Percentiles rank a stretch among this genome's conserved stretches.
phyloP scores from a whole-genome alignment of 2,888 invertebrate genomes.

The Calameuta filiformis region DNA sequence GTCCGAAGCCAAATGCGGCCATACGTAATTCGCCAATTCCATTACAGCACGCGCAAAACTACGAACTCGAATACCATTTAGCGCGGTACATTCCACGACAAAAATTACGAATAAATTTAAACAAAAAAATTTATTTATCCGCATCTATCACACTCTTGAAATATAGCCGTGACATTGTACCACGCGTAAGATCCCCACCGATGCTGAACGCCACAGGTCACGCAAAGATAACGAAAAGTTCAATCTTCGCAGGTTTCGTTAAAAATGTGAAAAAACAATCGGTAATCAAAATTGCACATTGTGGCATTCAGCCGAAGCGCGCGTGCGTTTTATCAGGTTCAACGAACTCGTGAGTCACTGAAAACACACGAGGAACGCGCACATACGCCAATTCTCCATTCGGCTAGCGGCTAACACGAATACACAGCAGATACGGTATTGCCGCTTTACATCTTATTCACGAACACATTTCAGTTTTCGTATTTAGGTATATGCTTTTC shows the following conservation, averaged over 20 bases:
- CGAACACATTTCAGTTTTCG: neutral
- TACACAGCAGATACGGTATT: neutral
- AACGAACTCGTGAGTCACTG: conserved; percentile 38
- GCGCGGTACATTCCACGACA: neutral
- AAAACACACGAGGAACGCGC: neutral
- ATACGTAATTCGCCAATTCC: neutral
- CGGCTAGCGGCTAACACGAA: conserved; percentile 15
- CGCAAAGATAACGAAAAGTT: neutral
- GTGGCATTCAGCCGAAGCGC: conserved; percentile 13
- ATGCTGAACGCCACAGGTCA: too few species aligned
- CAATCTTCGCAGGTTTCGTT: neutral
- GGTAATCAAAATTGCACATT: conserved; percentile 6
- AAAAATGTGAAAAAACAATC: neutral
- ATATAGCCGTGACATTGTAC: too few species aligned
- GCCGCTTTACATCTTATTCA: neutral
- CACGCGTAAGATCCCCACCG: too few species aligned
- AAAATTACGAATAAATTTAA: neutral
- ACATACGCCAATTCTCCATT: neutral
- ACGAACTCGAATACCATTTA: neutral
- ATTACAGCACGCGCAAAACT: neutral
- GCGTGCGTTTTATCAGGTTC: conserved; percentile 27
- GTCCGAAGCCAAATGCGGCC: neutral
- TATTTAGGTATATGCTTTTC: neutral
- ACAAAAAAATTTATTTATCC: neutral
- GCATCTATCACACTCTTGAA: too few species aligned